phyloP scores from a whole-genome alignment of 2,797 vertebrate genomes.

The Nothura maculosa region DNA sequence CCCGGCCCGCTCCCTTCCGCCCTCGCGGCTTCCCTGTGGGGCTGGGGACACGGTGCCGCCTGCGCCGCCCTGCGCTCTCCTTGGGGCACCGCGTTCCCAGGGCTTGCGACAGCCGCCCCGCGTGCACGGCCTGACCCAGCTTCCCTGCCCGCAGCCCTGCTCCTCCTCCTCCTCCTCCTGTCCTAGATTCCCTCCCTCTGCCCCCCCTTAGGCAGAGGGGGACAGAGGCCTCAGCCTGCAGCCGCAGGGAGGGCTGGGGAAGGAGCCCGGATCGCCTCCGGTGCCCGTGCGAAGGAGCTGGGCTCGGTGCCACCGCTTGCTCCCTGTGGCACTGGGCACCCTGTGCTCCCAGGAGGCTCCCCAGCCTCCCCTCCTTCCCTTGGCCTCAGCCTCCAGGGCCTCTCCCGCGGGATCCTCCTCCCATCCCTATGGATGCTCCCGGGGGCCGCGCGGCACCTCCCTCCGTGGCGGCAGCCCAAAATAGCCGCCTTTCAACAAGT shows the following conservation, averaged over 20 bases:
- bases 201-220: neutral
- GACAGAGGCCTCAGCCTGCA: neutral
- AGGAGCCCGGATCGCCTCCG: neutral
- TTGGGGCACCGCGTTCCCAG: neutral
- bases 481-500: conserved; percentile 46
- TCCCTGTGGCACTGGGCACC: neutral
- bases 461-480: neutral
- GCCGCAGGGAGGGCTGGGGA: too few species aligned
- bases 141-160: neutral
- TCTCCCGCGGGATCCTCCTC: neutral
- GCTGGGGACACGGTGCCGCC: accelerated
- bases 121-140: neutral
- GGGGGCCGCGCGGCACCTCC: neutral
- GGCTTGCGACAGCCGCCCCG: neutral
- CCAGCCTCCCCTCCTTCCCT: neutral
- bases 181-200: conserved; percentile 45
- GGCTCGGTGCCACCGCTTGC: conserved; percentile 45
- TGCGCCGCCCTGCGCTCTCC: neutral
- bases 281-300: neutral
- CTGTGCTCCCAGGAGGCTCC: neutral
- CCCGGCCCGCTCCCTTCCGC: neutral
- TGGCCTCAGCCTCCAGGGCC: neutral
- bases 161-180: conserved; percentile 55
- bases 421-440: too few species aligned
- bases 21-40: neutral